phyloP scores from a whole-genome alignment of 2,797 vertebrate species.

The Notolepis coatsorum region DNA sequence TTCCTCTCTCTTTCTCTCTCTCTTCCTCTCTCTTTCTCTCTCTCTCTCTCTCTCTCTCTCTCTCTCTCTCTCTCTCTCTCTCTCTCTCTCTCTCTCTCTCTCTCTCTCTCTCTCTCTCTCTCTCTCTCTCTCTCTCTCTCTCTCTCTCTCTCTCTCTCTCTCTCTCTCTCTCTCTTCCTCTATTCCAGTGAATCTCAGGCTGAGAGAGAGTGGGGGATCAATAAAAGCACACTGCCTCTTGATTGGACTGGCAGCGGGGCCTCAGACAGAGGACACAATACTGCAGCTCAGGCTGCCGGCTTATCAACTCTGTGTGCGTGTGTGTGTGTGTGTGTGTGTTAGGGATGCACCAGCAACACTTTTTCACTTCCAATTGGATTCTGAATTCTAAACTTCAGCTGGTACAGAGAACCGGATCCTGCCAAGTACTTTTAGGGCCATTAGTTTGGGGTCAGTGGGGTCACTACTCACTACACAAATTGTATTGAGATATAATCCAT shows the following conservation, averaged over 20 bases:
- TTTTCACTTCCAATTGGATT: too few relatives aligned
- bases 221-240: slow-evolving; percentile 79
- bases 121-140: slow-evolving; percentile 37
- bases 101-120: slow-evolving; percentile 22
- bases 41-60: slow-evolving; percentile 1
- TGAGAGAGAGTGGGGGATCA: slow-evolving; percentile 69
- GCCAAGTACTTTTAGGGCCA: too few relatives aligned
- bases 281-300: slow-evolving; percentile 27
- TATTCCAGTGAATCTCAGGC: slow-evolving; percentile 64
- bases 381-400: too few relatives aligned
- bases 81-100: slow-evolving; percentile 15
- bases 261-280: slow-evolving; percentile 52
- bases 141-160: slow-evolving; percentile 53
- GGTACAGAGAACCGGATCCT: too few relatives aligned
- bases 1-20: not conserved
- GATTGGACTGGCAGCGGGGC: slow-evolving; percentile 79
- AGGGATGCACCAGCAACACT: not conserved
- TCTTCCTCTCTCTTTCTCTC: not conserved
- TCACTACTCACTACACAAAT: too few relatives aligned
- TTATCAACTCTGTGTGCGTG: slow-evolving; percentile 20
- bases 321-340: not conserved
- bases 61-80: not conserved
- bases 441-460: too few relatives aligned
- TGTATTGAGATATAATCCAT: too few relatives aligned
- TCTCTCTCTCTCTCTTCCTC: slow-evolving; percentile 39